Evolutionary conservation across 2,797 vertebrate species (phyloP).

Genomic region (Hylomyscus alleni): DNA sequence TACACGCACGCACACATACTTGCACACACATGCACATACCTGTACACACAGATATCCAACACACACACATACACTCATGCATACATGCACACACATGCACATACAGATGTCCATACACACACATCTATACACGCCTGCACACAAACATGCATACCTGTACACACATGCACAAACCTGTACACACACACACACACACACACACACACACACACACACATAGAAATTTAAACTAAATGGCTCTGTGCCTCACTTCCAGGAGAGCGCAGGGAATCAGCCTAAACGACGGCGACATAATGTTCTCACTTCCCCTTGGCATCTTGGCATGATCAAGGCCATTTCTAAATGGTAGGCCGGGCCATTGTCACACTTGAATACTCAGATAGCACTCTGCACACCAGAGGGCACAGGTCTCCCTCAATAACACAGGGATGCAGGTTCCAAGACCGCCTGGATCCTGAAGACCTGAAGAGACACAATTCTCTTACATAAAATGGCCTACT

Average conservation of each 20-base stretch:
- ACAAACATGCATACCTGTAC: neutral
- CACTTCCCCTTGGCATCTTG: neutral
- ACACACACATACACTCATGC: neutral
- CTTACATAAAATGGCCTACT: neutral
- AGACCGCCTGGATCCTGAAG: neutral
- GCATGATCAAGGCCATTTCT: neutral
- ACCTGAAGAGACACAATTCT: neutral
- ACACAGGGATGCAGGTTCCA: neutral
- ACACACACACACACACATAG: neutral
- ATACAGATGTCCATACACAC: too few relatives aligned
- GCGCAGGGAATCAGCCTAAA: neutral
- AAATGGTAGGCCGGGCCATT: neutral
- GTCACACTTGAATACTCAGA: neutral
- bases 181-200: neutral
- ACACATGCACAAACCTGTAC: neutral
- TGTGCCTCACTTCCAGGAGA: neutral
- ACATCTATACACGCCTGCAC: fast-evolving
- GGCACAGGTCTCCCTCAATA: neutral
- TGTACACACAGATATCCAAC: neutral
- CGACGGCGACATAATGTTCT: neutral
- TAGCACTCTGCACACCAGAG: neutral
- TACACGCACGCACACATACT: neutral
- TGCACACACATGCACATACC: too few relatives aligned
- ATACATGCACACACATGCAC: neutral
- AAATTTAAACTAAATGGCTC: neutral